These are phyloP conservation scores for Eristalis pertinax DNA, from an alignment of 2,888 invertebrate species.

Conservation along the genomic window DNA sequence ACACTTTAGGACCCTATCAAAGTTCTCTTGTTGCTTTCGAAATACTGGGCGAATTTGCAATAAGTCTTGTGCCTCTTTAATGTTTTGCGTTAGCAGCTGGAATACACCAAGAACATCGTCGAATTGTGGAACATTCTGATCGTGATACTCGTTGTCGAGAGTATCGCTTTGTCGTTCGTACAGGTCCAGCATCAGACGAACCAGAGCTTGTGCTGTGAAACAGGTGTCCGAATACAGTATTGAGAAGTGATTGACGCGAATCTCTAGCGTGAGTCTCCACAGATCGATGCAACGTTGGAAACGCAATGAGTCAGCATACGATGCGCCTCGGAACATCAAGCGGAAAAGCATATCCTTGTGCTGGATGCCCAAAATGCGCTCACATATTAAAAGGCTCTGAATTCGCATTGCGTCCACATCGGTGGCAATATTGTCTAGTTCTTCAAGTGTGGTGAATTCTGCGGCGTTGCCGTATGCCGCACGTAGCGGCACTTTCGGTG, in stretches of 20 bases:
- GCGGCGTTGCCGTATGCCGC: constrained; percentile 86
- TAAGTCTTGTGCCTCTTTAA: constrained; percentile 83
- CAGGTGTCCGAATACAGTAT: constrained; percentile 90
- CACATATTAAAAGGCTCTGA: constrained; percentile 93
- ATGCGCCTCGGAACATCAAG: constrained; percentile 88
- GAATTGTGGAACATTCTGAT: constrained; percentile 84
- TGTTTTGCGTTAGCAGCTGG: constrained; percentile 85
- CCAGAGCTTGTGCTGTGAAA: constrained; percentile 92
- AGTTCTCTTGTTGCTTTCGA: constrained; percentile 90
- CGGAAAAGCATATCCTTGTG: constrained; percentile 94
- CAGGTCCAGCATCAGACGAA: constrained; percentile 90
- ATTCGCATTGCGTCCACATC: constrained; percentile 93
- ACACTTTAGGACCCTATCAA: constrained; percentile 90
- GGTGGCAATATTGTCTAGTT: constrained; percentile 87
- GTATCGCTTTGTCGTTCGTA: constrained; percentile 84
- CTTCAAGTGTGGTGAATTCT: constrained; percentile 89
- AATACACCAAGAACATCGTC: constrained; percentile 88
- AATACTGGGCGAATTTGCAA: constrained; percentile 86
- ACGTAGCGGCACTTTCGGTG: constrained; percentile 83
- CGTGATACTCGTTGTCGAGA: constrained; percentile 80
- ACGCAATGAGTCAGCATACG: constrained; percentile 87
- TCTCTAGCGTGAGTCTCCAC: constrained; percentile 91
- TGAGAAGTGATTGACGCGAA: constrained; percentile 90
- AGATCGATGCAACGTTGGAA: constrained; percentile 93
- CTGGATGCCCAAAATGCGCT: constrained; percentile 91